Base-by-base conservation (phyloP, 2,797 vertebrate species). In the Eleutherodactylus coqui region DNA sequence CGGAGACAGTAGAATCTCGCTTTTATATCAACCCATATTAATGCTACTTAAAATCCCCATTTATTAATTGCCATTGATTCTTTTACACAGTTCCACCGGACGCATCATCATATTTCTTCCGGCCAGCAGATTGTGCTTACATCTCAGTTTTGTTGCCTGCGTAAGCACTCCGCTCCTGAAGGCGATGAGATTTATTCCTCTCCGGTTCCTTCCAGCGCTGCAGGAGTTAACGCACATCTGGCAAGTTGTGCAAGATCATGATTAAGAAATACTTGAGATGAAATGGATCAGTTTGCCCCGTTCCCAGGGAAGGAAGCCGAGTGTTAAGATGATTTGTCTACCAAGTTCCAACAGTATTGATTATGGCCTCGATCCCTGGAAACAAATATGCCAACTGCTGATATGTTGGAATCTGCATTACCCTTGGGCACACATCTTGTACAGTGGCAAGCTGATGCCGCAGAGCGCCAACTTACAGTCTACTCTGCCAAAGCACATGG, bases 251-350 rank as follows among this genome's bases (percentile, higher is more conserved):
- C 55, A 43, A 29, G 47, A 41, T 47, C 49, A 27, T 70, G 83
- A 79, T 70, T 79, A 51, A 79, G 45, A 85, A 70, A 62, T 34
- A 76, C 51, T 79, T 55, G 5, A 55, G 17, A 79, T 58, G 64
- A 79, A 85, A 70, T 53, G 70, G 19, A 73, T 34, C 76, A 70
- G 29, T 58, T 49, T 79, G 64, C 36, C n/a, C 19, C 29, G 53
- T 86, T 82, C 72, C 79, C 53, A 38, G n/a, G 58, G 58, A 60
- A 76, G 55, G 34, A 82, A 67, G 58, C 78, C 2, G 27, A 86
- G 85, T 41, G 72, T 76, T 67, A 81, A 62, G 72, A 49, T 64
- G 77, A 55, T 82, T 86, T 86, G 70, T 69, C 73, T 49, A 7
- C 32, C 16, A n/a, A 32, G 79, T 60, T 75, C 58, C 67, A 62